phyloP scores from a whole-genome alignment of 2,113 vertebrate genomes.

The Bettongia penicillata region DNA sequence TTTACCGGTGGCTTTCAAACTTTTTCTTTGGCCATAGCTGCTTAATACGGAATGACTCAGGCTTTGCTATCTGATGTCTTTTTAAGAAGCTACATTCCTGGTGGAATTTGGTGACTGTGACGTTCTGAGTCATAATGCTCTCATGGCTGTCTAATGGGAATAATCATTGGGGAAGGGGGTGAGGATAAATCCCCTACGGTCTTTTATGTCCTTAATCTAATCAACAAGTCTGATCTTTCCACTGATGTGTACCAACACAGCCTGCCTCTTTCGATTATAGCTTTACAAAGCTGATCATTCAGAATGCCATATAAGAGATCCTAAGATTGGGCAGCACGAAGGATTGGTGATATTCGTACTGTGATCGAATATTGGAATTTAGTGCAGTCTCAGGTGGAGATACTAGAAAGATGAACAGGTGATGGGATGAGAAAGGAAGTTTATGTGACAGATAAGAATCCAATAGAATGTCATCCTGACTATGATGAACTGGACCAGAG shows the following conservation, averaged over 20 bases:
- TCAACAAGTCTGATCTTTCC: conserved; percentile 67
- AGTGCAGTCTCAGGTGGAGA: conserved; percentile 69
- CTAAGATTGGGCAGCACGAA: conserved; percentile 69
- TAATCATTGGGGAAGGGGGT: conserved; percentile 42
- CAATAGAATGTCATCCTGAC: conserved; percentile 46
- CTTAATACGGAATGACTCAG: conserved; percentile 82
- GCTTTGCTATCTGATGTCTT: conserved; percentile 75
- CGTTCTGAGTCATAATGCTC: conserved; percentile 76
- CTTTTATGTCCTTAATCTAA: conserved; percentile 79
- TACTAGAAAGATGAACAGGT: conserved; percentile 75
- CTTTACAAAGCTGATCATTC: conserved; percentile 54
- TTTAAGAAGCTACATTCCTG: conserved; percentile 79
- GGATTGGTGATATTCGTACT: conserved; percentile 58
- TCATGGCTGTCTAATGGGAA: conserved; percentile 73
- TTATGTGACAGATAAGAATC: conserved; percentile 66
- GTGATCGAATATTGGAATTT: conserved; percentile 68
- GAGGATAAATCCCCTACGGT: conserved; percentile 68
- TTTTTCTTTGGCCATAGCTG: conserved; percentile 79
- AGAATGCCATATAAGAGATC: conserved; percentile 73
- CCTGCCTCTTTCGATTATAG: conserved; percentile 61
- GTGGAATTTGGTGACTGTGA: conserved; percentile 80
- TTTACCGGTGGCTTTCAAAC: conserved; percentile 79
- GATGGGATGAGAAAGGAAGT: conserved; percentile 69
- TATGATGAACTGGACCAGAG: conserved; percentile 11
- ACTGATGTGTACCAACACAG: conserved; percentile 55